phyloP scores from a whole-genome alignment of 2,797 vertebrate species.

The Phataginus tetradactyla region DNA sequence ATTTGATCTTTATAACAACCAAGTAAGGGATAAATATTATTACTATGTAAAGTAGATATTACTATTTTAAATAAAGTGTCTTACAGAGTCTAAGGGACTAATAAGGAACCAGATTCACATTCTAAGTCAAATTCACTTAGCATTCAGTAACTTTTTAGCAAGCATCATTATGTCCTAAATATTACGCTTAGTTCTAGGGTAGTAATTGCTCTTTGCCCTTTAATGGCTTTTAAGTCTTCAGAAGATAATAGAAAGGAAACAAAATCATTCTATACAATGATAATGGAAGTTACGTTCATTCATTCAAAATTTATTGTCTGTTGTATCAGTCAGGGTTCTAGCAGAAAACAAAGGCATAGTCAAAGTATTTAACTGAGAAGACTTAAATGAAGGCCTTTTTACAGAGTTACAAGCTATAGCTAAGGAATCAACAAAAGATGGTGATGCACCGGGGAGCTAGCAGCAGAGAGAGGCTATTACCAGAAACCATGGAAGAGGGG shows the following conservation, averaged over 20 bases:
- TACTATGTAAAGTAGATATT: background rate
- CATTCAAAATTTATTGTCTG: background rate
- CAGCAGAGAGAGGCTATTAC: background rate
- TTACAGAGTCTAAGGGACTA: background rate
- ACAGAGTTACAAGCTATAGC: too few species aligned
- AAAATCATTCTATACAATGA: background rate
- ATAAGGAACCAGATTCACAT: background rate
- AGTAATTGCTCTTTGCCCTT: background rate
- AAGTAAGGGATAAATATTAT: background rate
- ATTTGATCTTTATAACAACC: background rate
- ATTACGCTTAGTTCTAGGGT: background rate
- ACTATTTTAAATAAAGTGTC: background rate
- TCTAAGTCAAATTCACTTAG: background rate
- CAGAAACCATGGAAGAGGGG: background rate
- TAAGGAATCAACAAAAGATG: background rate
- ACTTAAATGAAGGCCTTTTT: background rate
- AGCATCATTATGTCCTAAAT: background rate
- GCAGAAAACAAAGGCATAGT: background rate
- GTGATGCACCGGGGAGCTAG: background rate
- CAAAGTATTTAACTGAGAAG: background rate
- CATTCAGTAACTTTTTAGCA: background rate
- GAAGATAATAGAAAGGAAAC: background rate
- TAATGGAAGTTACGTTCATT: background rate
- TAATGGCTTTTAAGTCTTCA: background rate
- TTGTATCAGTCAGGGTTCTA: background rate